Evolutionary conservation across 2,113 vertebrate genomes (phyloP).

Genomic region (Pipra filicauda): DNA sequence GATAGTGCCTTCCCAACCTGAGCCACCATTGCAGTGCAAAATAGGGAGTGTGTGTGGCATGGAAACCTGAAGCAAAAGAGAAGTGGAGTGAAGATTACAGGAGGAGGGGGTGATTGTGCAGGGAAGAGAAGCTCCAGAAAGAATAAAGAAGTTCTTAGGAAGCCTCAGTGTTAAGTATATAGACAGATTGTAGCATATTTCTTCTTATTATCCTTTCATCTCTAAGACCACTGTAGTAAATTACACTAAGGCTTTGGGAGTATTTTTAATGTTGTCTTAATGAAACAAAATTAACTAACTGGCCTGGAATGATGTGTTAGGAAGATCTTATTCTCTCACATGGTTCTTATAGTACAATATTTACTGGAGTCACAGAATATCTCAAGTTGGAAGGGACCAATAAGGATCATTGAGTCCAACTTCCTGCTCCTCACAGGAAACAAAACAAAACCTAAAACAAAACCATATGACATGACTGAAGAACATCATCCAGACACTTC

Average conservation of each 20-base stretch:
- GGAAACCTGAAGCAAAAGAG: not conserved
- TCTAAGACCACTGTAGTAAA: not conserved
- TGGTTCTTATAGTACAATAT: not conserved
- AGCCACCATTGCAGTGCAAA: not conserved
- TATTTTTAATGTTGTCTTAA: not conserved
- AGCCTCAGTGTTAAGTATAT: not conserved
- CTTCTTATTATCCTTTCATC: not conserved
- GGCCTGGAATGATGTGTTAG: not conserved
- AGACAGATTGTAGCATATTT: not conserved
- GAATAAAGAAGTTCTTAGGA: not conserved
- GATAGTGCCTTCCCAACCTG: not conserved
- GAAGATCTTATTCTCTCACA: not conserved
- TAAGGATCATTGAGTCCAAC: not conserved
- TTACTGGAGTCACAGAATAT: not conserved
- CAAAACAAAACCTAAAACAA: not conserved
- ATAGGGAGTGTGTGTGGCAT: not conserved
- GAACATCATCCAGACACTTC: not conserved
- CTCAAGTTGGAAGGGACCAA: not conserved
- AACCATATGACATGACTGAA: not conserved
- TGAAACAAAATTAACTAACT: not conserved
- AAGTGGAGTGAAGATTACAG: not conserved
- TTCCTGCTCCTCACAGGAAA: not conserved
- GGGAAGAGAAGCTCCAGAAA: not conserved
- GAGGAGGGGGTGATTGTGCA: not conserved
- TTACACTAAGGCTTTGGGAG: not conserved